A percentile compares a stretch with the other conserved stretches of the same genome.
These are phyloP conservation scores for Cichlasoma orientale DNA, from an alignment of 2,797 vertebrate genomes.

Conservation along the genomic window DNA sequence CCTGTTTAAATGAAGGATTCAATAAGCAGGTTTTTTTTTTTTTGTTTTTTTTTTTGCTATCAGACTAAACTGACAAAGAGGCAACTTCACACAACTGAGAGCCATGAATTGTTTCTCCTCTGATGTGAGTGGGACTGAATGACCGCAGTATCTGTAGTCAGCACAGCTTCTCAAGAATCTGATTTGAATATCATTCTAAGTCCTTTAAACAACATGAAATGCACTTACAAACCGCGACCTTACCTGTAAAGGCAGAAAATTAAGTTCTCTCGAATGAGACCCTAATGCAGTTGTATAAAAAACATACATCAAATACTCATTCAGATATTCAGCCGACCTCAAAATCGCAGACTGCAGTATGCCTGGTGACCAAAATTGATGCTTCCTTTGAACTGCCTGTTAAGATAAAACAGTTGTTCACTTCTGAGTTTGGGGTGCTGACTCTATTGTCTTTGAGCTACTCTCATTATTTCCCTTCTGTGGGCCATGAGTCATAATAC, in stretches of 20 bases:
- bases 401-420: neutral
- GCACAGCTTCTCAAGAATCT: neutral
- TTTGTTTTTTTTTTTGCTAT: too few species aligned
- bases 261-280: neutral
- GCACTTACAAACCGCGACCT: neutral
- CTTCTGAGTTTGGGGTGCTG: neutral
- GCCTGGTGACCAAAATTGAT: neutral
- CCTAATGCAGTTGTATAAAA: neutral
- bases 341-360: neutral
- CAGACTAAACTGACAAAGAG: too few species aligned
- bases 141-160: neutral
- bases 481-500: conserved; percentile 16
- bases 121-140: too few species aligned
- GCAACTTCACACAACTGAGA: too few species aligned
- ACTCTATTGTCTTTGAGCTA: neutral
- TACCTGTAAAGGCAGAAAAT: neutral
- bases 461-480: conserved; percentile 29
- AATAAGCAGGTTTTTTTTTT: too few species aligned
- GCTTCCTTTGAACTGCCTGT: neutral
- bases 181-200: neutral
- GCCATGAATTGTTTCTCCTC: too few species aligned
- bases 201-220: conserved; percentile 8
- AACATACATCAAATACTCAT: neutral
- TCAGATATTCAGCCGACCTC: conserved; percentile 2
- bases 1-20: too few species aligned